A percentile compares a stretch with the other conserved stretches of the same genome.
These are phyloP conservation scores for Grapholita molesta DNA, from an alignment of 1,140 invertebrate genomes.

Conservation along the genomic window DNA sequence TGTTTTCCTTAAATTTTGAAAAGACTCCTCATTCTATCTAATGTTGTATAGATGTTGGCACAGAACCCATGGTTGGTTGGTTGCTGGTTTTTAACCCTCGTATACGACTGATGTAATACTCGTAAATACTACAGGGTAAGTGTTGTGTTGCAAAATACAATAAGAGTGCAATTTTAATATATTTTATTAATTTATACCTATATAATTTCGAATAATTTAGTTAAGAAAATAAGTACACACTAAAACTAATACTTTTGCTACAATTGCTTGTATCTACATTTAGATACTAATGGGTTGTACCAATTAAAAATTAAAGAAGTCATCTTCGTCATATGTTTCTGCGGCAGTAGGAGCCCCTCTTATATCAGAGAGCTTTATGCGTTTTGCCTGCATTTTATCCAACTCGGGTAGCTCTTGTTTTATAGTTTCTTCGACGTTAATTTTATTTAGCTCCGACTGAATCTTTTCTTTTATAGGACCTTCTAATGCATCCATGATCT, in stretches of 20 bases:
- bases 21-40: too few species aligned
- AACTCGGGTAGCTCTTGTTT: constrained; percentile 80
- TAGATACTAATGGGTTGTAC: constrained; percentile 16
- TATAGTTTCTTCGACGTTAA: constrained; percentile 83
- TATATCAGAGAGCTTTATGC: constrained; percentile 35
- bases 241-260: neutral
- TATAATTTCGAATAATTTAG: neutral
- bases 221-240: neutral
- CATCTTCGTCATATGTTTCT: constrained; percentile 30
- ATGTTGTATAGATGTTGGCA: too few species aligned
- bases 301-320: constrained; percentile 37
- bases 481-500: constrained; percentile 87
- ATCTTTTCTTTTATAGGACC: constrained; percentile 82
- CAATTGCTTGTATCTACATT: neutral
- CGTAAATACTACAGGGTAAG: too few species aligned
- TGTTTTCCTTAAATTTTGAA: too few species aligned
- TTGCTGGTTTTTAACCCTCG: too few species aligned
- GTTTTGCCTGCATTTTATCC: constrained; percentile 68
- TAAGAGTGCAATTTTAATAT: too few species aligned
- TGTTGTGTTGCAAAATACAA: too few species aligned
- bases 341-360: neutral
- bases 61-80: too few species aligned
- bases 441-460: constrained; percentile 80
- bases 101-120: too few species aligned
- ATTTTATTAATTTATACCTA: neutral